These are phyloP conservation scores for Drosophila mulleri DNA, from an alignment of 2,888 invertebrate genomes.

Conservation along the genomic window DNA sequence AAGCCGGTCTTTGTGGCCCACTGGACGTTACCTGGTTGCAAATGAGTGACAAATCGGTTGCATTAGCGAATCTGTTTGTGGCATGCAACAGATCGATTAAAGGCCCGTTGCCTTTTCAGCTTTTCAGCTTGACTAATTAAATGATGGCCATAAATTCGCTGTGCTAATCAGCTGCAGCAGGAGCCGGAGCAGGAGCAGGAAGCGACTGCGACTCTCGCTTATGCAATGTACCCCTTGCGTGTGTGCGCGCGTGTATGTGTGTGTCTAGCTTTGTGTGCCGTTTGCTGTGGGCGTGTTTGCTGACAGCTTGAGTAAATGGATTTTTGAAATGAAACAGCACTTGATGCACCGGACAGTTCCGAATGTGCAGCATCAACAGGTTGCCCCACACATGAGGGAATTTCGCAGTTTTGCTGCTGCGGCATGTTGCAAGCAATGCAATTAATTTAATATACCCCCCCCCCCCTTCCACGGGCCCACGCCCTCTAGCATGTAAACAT, in stretches of 20 bases:
- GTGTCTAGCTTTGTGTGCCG: neutral
- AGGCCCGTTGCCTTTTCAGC: constrained; percentile 27
- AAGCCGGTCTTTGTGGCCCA: constrained; percentile 23
- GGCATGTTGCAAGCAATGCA: constrained; percentile 26
- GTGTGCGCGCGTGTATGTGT: neutral
- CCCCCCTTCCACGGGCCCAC: no score
- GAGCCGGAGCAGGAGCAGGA: neutral
- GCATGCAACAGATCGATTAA: constrained; percentile 58
- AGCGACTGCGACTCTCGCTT: neutral
- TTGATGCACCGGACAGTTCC: constrained; percentile 6
- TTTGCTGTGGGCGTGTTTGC: constrained; percentile 17
- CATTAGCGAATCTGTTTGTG: constrained; percentile 60
- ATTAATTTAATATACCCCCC: constrained; percentile 64
- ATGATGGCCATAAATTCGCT: constrained; percentile 73
- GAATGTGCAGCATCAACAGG: constrained; percentile 68
- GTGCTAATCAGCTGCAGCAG: constrained; percentile 49
- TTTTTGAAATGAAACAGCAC: constrained; percentile 19
- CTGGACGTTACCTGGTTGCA: constrained; percentile 40
- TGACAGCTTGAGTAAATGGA: constrained; percentile 34
- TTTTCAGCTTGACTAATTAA: constrained; percentile 69
- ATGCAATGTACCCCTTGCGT: neutral
- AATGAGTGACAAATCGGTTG: constrained; percentile 75
- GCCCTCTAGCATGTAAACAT: constrained; percentile 38
- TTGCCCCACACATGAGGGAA: constrained; percentile 21
- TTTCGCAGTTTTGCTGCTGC: neutral